Evolutionary conservation across 2,888 invertebrate genomes (phyloP).

Genomic region (Rhingia campestris): DNA sequence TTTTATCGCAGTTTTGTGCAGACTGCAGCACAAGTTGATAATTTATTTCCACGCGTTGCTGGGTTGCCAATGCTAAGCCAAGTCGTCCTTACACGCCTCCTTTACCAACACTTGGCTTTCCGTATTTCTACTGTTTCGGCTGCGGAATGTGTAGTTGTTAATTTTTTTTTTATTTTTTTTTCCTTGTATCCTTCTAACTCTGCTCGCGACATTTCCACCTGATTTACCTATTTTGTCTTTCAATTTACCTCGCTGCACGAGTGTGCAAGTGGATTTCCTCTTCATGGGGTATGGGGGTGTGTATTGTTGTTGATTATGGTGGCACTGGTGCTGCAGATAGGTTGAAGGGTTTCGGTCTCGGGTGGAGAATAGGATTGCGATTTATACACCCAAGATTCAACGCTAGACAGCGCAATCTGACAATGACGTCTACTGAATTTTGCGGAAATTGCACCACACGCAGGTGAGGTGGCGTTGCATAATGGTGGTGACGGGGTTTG

Average conservation of each 20-base stretch:
- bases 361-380: constrained; percentile 13
- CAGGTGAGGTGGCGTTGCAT: not conserved
- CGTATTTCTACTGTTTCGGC: constrained; percentile 9
- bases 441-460: constrained; percentile 46
- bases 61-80: not conserved
- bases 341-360: constrained; percentile 20
- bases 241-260: constrained; percentile 25
- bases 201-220: constrained; percentile 60
- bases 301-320: not conserved
- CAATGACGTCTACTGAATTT: constrained; percentile 46
- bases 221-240: constrained; percentile 55
- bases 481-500: not conserved
- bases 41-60: constrained; percentile 63
- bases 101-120: constrained; percentile 16
- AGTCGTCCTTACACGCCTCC: not conserved
- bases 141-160: not conserved
- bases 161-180: not conserved
- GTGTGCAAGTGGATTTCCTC: not conserved
- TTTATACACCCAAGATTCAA: constrained; percentile 54
- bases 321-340: not conserved
- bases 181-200: constrained; percentile 11
- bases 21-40: constrained; percentile 71
- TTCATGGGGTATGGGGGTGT: not conserved
- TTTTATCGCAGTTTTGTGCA: constrained; percentile 68
- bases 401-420: constrained; percentile 52